Percentiles rank a stretch among this genome's conserved stretches.
Evolutionary conservation across 2,888 invertebrate species (phyloP).

Genomic region (Eurois occulta): DNA sequence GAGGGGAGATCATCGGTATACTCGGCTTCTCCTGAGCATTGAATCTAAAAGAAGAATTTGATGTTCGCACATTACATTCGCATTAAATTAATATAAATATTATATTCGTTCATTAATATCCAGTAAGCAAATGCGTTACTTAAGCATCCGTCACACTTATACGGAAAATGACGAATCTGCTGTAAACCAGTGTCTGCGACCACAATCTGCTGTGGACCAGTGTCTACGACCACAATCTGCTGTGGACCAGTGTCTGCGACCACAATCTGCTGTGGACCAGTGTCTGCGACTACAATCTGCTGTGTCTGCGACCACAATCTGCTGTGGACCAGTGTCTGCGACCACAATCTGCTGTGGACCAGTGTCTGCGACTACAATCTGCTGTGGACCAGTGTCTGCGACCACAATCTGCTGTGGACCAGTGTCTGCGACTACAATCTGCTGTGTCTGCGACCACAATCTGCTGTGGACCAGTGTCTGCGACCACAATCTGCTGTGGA

Average conservation of each 20-base stretch:
- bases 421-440: neutral
- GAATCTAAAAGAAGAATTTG: slow-evolving; percentile 76
- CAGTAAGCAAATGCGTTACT: neutral
- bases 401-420: neutral
- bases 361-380: too few species aligned
- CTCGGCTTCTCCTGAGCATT: slow-evolving; percentile 92
- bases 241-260: neutral
- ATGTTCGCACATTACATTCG: neutral
- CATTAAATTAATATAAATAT: neutral
- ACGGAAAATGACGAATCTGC: neutral
- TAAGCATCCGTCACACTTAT: neutral
- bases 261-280: neutral
- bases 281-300: neutral
- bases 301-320: neutral
- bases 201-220: neutral
- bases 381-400: neutral
- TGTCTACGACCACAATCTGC: neutral
- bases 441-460: neutral
- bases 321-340: too few species aligned
- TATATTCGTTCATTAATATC: neutral
- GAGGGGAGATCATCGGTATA: slow-evolving; percentile 92
- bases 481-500: neutral
- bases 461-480: too few species aligned
- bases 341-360: too few species aligned
- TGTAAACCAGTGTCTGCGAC: neutral